Conservation (phyloP, 2,113 vertebrate species). For the Podarcis cretensis region DNA sequence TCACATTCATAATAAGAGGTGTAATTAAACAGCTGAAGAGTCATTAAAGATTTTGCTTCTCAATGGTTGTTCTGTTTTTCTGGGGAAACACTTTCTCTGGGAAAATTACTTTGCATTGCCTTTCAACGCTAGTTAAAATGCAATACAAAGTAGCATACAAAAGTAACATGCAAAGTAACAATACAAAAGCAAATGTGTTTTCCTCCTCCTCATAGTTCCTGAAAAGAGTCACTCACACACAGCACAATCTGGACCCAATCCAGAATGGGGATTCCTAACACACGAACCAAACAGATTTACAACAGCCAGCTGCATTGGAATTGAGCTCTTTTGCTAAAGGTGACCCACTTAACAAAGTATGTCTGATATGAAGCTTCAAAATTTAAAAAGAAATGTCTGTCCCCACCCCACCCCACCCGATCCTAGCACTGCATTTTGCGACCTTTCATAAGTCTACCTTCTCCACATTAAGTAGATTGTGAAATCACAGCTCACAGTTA, state of each 20-base stretch:
- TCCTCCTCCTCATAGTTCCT: not conserved
- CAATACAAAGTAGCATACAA: no score
- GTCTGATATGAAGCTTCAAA: not conserved
- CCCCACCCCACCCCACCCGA: not conserved
- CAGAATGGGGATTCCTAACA: not conserved
- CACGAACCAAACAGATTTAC: not conserved
- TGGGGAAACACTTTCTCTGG: constrained; percentile 11
- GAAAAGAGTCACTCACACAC: constrained; percentile 24
- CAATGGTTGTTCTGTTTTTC: constrained; percentile 17
- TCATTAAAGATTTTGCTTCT: constrained; percentile 45
- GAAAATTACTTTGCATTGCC: not conserved
- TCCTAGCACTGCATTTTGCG: not conserved
- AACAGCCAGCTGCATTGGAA: not conserved
- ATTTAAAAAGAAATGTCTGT: not conserved
- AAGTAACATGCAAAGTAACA: not conserved
- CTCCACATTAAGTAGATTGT: not conserved
- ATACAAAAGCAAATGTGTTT: not conserved
- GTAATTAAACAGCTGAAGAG: constrained; percentile 29
- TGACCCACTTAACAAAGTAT: not conserved
- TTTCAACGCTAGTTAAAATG: not conserved
- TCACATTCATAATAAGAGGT: constrained; percentile 32
- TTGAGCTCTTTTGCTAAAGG: not conserved
- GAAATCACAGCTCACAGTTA: not conserved
- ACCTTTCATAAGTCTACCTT: not conserved
- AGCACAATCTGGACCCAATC: not conserved